A percentile compares a stretch with the other conserved stretches of the same genome.
phyloP scores from a whole-genome alignment of 92 coral and sea anemone genomes.

The Zoanthus sansibaricus region DNA sequence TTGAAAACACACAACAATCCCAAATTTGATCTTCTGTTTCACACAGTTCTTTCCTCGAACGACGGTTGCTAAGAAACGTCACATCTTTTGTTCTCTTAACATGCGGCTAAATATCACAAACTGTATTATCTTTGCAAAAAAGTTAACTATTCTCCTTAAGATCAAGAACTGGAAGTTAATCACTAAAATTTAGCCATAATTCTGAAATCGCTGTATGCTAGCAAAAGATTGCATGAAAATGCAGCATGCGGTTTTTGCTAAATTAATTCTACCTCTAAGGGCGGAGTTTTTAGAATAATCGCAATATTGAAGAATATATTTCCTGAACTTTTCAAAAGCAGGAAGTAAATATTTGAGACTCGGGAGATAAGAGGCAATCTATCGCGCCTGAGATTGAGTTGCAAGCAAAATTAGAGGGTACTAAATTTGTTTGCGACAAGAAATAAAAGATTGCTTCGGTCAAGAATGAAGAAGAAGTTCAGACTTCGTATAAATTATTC shows the following conservation, averaged over 20 bases:
- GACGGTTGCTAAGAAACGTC: conserved; percentile 48
- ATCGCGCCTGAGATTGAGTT: conserved; percentile 36
- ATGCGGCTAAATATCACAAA: conserved; percentile 37
- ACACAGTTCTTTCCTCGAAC: conserved; percentile 46
- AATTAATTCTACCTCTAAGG: conserved; percentile 77
- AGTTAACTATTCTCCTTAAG: conserved; percentile 25
- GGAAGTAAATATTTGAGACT: conserved; percentile 83
- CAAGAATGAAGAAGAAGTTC: conserved; percentile 37
- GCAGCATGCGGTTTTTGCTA: conserved; percentile 56
- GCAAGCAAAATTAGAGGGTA: conserved; percentile 28
- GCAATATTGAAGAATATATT: conserved; percentile 73
- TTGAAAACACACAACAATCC: conserved; percentile 4
- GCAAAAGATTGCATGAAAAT: conserved; percentile 22
- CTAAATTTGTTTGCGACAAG: conserved; percentile 19
- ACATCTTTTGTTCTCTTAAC: conserved; percentile 39
- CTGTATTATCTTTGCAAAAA: conserved; percentile 40
- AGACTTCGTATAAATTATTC: conserved; percentile 67
- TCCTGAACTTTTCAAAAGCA: conserved; percentile 79
- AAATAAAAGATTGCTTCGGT: not conserved
- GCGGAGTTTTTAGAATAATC: conserved; percentile 82
- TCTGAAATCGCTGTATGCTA: not conserved
- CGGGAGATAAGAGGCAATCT: conserved; percentile 72
- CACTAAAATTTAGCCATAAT: conserved; percentile 21
- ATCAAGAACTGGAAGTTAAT: conserved; percentile 26
- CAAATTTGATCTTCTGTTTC: conserved; percentile 19